These are phyloP conservation scores for Acanthornis magna DNA, from an alignment of 2,797 vertebrate genomes.

Conservation along the genomic window DNA sequence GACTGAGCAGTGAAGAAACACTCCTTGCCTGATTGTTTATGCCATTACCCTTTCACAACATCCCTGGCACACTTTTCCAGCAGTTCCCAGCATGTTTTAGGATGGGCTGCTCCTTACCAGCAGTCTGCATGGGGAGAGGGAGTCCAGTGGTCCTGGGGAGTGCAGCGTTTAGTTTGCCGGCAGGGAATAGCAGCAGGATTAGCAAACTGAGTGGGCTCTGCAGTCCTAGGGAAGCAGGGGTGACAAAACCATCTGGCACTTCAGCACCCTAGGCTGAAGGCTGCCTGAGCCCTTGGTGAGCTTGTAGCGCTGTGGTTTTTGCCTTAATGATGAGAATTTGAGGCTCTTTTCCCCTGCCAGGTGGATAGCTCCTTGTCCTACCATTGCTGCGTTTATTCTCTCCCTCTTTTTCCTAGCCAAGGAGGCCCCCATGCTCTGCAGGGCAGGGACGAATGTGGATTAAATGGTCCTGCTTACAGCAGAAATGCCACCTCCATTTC, in stretches of 20 bases:
- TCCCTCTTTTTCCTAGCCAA: neutral
- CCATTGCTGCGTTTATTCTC: neutral
- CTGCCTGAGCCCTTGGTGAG: neutral
- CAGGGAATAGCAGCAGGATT: neutral
- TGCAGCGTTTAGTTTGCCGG: neutral
- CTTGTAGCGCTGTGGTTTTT: neutral
- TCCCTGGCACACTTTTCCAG: neutral
- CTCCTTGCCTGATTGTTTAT: neutral
- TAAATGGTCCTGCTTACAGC: neutral
- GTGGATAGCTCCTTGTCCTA: neutral
- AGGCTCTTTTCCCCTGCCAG: neutral
- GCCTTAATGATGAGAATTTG: neutral
- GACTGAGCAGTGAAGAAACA: neutral
- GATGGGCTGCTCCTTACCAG: neutral
- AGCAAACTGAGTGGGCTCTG: neutral
- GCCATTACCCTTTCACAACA: neutral
- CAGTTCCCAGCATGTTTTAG: neutral
- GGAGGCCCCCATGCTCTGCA: neutral
- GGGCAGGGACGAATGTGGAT: neutral
- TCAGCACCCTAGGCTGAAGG: neutral
- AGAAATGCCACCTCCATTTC: neutral
- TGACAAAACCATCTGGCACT: neutral
- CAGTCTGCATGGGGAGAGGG: neutral
- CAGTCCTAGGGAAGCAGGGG: neutral
- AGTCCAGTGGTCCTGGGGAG: fast-evolving